Evolutionary conservation across 23 tunicate species (phyloP).

Genomic region (Ascidia mentula): DNA sequence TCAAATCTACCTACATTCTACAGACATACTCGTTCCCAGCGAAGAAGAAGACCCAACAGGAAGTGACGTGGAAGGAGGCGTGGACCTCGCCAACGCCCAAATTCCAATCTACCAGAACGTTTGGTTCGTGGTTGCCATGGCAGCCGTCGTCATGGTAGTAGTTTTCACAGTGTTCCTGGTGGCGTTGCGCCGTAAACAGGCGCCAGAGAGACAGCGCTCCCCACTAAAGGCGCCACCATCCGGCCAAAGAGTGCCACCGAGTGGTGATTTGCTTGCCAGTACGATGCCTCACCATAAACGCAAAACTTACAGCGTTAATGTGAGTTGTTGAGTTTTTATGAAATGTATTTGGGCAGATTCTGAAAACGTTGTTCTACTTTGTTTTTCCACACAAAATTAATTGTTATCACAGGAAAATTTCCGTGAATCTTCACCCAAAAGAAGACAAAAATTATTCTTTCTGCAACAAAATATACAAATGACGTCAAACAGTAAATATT

Average conservation of each 20-base stretch:
- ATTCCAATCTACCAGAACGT: slow-evolving; percentile 56
- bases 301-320: slow-evolving; percentile 29
- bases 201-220: slow-evolving; percentile 9
- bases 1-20: neutral
- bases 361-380: neutral
- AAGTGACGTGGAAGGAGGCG: neutral
- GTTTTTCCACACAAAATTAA: too few species aligned
- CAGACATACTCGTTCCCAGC: neutral
- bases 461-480: too few species aligned
- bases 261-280: slow-evolving; percentile 6
- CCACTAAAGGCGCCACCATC: slow-evolving; percentile 9
- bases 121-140: slow-evolving; percentile 62
- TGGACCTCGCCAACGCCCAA: slow-evolving; percentile 21
- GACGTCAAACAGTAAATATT: too few species aligned
- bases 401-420: too few species aligned
- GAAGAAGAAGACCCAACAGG: neutral
- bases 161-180: slow-evolving; percentile 36
- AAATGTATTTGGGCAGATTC: neutral
- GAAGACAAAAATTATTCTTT: too few species aligned
- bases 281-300: slow-evolving; percentile 18
- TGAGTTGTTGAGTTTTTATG: neutral
- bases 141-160: slow-evolving; percentile 41
- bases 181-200: slow-evolving; percentile 29
- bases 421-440: too few species aligned
- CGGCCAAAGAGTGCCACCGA: neutral